Evolutionary conservation across 1,140 invertebrate species (phyloP).

Genomic region (Zaprionus camerounensis): DNA sequence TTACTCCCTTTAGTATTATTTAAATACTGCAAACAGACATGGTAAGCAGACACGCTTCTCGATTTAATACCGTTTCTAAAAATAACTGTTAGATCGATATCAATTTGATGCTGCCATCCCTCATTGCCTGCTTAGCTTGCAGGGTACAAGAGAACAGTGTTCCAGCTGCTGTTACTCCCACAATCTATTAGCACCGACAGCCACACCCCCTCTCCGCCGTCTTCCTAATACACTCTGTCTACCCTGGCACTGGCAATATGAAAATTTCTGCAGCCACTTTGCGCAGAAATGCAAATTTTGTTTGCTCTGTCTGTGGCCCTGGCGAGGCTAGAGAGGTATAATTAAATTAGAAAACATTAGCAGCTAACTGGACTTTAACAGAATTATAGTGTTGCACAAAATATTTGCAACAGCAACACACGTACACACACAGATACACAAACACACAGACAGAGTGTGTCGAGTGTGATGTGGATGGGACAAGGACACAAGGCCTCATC

Average conservation of each 20-base stretch:
- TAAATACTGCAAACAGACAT: too few relatives aligned
- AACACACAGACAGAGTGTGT: not conserved
- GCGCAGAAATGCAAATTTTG: constrained; percentile 63
- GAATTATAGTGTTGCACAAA: constrained; percentile 48
- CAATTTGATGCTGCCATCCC: not conserved
- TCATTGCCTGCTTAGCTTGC: not conserved
- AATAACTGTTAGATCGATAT: not conserved
- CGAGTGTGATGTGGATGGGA: not conserved
- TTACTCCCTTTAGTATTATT: not conserved
- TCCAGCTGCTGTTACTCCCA: constrained; percentile 47
- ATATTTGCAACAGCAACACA: constrained; percentile 38
- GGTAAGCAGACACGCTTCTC: too few relatives aligned
- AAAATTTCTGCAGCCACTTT: constrained; percentile 63
- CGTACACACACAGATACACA: not conserved
- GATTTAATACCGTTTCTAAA: not conserved
- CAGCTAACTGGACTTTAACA: constrained; percentile 63
- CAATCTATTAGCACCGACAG: constrained; percentile 40
- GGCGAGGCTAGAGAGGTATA: constrained; percentile 32
- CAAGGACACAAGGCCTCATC: not conserved
- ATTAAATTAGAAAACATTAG: constrained; percentile 69
- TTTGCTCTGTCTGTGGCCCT: constrained; percentile 21
- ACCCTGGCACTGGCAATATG: constrained; percentile 42
- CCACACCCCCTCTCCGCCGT: not conserved
- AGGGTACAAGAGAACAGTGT: constrained; percentile 6
- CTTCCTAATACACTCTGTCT: not conserved